Base-by-base conservation (phyloP, 2,888 invertebrate species). In the Hydrotaea diabolus region DNA sequence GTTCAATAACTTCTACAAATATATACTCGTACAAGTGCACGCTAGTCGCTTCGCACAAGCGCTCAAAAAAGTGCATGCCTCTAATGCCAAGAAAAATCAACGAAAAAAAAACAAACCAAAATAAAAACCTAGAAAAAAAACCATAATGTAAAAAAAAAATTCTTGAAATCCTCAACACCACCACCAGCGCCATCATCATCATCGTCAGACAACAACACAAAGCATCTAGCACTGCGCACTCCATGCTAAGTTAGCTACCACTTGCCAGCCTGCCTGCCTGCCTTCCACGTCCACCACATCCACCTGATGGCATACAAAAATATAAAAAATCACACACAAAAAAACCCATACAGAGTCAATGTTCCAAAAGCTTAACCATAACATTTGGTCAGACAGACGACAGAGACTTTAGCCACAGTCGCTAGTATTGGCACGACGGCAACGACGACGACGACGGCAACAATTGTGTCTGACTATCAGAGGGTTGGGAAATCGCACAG, bases 1-100 rank as follows among this genome's bases (percentile, higher is more conserved):
- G 79, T 85, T 85, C 82, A 85, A 85, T 85, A 85, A 85, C 85
- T 82, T 85, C 85, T 85, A 46, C 23, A 23, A 82, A 11, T 8
- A 39, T 39, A 39, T 23, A 43, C 72, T 80, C 78, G 76, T 66
- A 84, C 81, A 78, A 78, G 84, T 80, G 84, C 77, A 7, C 2
- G 2, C 31, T 31, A 31, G 31, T 31, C 31, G 81, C 75, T 84
- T 78, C 84, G 80, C 80, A 81, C 77, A 49, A 49, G 3, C 15
- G n/a, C 8, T n/a, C 4, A 43, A 43, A 43, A 49, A 49, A 49
- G 7, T 49, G 49, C 49, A 15, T 59, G 59, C 59, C 23, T 26
- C 59, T 59, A 59, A 69, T 46, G 69, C 69, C 69, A 69, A 46
- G 39, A 69, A 69, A 64, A n/a, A n/a, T n/a, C n/a, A n/a, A 11